A percentile compares a stretch with the other conserved stretches of the same genome.
phyloP scores from a whole-genome alignment of 2,113 vertebrate species.

The Steatornis caripensis region DNA sequence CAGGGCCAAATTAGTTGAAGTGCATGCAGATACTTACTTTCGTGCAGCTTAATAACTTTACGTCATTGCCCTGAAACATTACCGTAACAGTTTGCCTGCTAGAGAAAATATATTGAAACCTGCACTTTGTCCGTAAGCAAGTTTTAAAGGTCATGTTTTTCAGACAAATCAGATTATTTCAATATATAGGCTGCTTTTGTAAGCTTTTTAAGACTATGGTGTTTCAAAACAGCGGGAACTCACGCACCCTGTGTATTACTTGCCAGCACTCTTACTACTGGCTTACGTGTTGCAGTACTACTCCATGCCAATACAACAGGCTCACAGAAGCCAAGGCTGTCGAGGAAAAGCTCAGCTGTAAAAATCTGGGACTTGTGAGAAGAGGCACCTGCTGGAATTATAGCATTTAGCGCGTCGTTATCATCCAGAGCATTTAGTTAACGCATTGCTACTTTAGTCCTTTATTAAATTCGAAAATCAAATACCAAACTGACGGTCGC shows the following conservation, averaged over 20 bases:
- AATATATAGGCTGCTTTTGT: neutral
- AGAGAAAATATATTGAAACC: neutral
- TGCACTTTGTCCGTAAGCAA: neutral
- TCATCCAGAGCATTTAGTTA: neutral
- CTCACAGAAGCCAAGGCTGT: neutral
- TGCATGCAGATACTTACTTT: neutral
- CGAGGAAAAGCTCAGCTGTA: neutral
- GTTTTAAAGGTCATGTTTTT: neutral
- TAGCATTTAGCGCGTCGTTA: neutral
- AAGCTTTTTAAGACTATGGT: neutral
- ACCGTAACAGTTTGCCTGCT: neutral
- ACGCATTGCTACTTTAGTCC: neutral
- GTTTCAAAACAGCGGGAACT: neutral
- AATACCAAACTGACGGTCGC: neutral
- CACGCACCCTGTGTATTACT: neutral
- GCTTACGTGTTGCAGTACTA: neutral
- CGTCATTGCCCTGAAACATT: neutral
- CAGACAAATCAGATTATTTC: neutral
- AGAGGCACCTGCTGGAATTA: neutral
- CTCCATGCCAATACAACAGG: neutral
- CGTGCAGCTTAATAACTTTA: neutral
- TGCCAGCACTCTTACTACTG: neutral
- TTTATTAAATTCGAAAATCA: constrained; percentile 1
- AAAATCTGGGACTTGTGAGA: neutral
- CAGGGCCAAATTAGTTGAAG: neutral